These are phyloP conservation scores for Rapana venosa DNA, from an alignment of 2,888 invertebrate genomes.

Conservation along the genomic window DNA sequence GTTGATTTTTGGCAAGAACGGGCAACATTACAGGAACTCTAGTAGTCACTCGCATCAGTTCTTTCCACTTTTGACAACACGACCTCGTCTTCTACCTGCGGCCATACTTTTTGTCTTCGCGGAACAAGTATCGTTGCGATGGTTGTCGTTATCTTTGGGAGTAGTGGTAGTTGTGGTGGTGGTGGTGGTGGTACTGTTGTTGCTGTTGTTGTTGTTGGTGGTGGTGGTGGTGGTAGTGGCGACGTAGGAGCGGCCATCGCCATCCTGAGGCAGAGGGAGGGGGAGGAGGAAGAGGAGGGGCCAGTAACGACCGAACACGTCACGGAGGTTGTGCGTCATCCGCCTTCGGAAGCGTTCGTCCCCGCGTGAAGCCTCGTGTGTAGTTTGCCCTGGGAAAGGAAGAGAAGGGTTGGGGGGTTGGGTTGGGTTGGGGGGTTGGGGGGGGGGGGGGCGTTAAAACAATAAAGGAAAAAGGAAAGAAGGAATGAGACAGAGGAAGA, in stretches of 20 bases:
- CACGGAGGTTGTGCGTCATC: slow-evolving; percentile 51
- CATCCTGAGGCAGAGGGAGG: slow-evolving; percentile 51
- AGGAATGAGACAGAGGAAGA: background rate
- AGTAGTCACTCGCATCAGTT: too few relatives aligned
- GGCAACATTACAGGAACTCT: too few relatives aligned
- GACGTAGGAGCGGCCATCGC: slow-evolving; percentile 47
- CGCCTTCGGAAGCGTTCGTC: slow-evolving; percentile 44
- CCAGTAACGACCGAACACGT: slow-evolving; percentile 59
- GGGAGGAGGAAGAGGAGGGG: slow-evolving; percentile 53
- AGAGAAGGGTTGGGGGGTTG: too few relatives aligned
- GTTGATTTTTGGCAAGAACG: too few relatives aligned
- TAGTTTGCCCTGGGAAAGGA: slow-evolving; percentile 54
- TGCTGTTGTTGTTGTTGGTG: background rate
- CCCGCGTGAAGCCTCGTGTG: slow-evolving; percentile 53
- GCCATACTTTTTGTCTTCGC: too few relatives aligned
- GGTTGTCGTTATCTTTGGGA: background rate
- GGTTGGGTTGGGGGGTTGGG: background rate
- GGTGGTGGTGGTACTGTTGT: background rate
- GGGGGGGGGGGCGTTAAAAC: background rate
- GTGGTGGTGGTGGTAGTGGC: background rate
- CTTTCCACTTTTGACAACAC: too few relatives aligned
- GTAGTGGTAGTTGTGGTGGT: background rate
- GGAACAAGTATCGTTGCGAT: too few relatives aligned
- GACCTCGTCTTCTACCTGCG: too few relatives aligned
- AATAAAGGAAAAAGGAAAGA: background rate